These are phyloP conservation scores for Prinia subflava DNA, from an alignment of 2,113 vertebrate genomes.

Conservation along the genomic window DNA sequence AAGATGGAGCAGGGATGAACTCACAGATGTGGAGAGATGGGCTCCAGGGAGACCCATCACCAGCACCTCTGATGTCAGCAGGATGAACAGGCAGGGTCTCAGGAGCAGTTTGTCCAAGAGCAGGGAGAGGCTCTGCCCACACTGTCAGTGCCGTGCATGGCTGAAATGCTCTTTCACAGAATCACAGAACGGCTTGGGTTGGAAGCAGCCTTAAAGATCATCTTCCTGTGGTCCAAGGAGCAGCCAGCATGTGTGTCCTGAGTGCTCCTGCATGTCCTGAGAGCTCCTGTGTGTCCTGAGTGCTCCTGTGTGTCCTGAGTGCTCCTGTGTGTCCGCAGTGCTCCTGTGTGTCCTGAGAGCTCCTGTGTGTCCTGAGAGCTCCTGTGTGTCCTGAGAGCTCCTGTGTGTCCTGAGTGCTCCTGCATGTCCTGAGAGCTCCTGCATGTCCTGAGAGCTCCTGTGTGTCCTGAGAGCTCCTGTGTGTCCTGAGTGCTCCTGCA, in stretches of 20 bases:
- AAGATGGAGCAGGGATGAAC: not conserved
- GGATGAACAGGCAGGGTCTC: not conserved
- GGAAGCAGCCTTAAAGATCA: not conserved
- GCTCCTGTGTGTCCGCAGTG: not conserved
- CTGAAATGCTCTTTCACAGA: not conserved
- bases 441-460: too few relatives aligned
- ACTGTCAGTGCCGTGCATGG: rapidly evolving
- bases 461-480: not conserved
- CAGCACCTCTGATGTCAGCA: not conserved
- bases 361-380: not conserved
- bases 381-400: not conserved
- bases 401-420: not conserved
- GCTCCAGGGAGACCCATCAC: not conserved
- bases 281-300: not conserved
- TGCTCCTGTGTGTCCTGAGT: not conserved
- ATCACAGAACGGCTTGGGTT: not conserved
- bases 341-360: not conserved
- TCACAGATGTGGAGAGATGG: rapidly evolving
- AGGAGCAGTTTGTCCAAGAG: not conserved
- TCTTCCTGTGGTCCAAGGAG: not conserved
- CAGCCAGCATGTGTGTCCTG: not conserved
- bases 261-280: not conserved
- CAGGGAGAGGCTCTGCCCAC: not conserved
- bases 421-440: too few relatives aligned
- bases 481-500: too few relatives aligned